Evolutionary conservation across 2,888 invertebrate species (phyloP).

Genomic region (Rhogogaster chlorosoma): DNA sequence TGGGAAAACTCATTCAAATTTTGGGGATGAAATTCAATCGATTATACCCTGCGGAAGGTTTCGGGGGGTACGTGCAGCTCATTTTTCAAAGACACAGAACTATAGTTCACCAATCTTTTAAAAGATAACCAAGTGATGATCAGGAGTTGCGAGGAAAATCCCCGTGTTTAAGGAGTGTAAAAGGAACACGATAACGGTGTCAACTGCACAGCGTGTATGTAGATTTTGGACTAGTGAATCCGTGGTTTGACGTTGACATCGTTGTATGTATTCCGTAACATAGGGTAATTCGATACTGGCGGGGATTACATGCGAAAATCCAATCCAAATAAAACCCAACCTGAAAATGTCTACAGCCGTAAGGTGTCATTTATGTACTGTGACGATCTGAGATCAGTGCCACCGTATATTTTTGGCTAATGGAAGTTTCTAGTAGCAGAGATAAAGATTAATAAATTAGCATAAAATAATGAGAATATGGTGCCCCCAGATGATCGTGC

Average conservation of each 20-base stretch:
- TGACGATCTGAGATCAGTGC: not conserved
- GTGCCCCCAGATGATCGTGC: not conserved
- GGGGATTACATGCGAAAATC: constrained; percentile 12
- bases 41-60: not conserved
- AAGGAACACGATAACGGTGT: not conserved
- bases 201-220: not conserved
- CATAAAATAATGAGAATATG: not conserved
- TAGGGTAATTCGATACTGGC: constrained; percentile 1
- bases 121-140: no score
- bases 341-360: not conserved
- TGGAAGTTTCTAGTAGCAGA: constrained; percentile 18
- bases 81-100: not conserved
- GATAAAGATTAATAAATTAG: not conserved
- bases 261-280: not conserved
- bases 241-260: not conserved
- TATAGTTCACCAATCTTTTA: no score
- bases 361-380: not conserved
- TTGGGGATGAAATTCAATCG: not conserved
- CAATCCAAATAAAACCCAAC: not conserved
- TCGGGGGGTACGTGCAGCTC: not conserved
- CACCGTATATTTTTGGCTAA: not conserved
- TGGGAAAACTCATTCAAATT: not conserved
- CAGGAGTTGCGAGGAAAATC: no score
- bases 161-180: no score
- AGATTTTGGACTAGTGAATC: not conserved